These are phyloP conservation scores for Phoxinus phoxinus DNA, from an alignment of 2,113 vertebrate genomes.

Conservation along the genomic window DNA sequence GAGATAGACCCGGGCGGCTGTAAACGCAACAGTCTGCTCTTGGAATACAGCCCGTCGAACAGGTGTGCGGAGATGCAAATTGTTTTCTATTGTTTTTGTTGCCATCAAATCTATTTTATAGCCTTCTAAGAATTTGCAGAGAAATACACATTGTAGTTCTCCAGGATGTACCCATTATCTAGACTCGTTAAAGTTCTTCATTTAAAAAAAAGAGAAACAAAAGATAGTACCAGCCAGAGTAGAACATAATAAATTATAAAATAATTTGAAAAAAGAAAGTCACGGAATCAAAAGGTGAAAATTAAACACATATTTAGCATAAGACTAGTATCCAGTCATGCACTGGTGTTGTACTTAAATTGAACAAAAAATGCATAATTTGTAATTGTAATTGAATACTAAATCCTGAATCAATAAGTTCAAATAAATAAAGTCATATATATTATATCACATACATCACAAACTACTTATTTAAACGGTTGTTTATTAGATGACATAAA, in stretches of 20 bases:
- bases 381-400: not conserved
- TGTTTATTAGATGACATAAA: slow-evolving; percentile 6
- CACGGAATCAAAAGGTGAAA: not conserved
- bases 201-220: not conserved
- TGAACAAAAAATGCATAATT: not conserved
- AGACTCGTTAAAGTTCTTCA: not conserved
- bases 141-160: not conserved
- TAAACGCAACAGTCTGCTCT: not conserved
- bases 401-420: not conserved
- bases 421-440: not conserved
- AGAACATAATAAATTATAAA: not conserved
- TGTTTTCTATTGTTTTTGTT: not conserved
- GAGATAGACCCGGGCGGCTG: not conserved
- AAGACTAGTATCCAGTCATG: not conserved
- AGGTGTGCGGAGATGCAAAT: slow-evolving; percentile 22
- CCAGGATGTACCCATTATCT: not conserved
- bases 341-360: not conserved
- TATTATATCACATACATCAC: not conserved
- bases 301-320: not conserved
- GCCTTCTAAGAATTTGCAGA: not conserved
- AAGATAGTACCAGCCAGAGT: not conserved
- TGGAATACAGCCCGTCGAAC: not conserved
- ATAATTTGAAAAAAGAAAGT: not conserved
- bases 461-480: not conserved
- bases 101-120: not conserved